These are phyloP conservation scores for Cepaea nemoralis DNA, from an alignment of 1,140 invertebrate species.

Conservation along the genomic window DNA sequence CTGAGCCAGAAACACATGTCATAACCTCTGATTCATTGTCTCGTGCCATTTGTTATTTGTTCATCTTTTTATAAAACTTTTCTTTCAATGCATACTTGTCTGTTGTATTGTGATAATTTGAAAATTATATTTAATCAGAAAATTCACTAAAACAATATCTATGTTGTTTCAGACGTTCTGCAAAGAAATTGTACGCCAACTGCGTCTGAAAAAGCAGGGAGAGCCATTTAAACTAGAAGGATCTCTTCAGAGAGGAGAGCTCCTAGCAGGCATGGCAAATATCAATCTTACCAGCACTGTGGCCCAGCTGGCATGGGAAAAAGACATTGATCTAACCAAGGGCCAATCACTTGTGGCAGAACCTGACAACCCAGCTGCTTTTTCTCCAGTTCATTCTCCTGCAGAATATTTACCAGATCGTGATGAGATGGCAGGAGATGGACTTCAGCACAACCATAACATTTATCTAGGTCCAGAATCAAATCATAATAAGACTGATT, in stretches of 20 bases:
- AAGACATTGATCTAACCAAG: slow-evolving; percentile 65
- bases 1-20: no score
- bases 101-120: no score
- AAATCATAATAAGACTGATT: neutral
- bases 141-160: no score
- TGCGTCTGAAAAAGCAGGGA: slow-evolving; percentile 52
- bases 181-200: slow-evolving; percentile 58
- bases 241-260: neutral
- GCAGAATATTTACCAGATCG: neutral
- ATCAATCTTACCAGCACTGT: slow-evolving; percentile 52
- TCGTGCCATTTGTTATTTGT: no score
- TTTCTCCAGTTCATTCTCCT: neutral
- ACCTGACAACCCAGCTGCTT: slow-evolving; percentile 35
- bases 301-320: slow-evolving; percentile 68
- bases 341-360: slow-evolving; percentile 55
- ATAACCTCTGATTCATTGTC: no score
- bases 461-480: neutral
- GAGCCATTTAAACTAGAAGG: slow-evolving; percentile 45
- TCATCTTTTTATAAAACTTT: no score
- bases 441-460: neutral
- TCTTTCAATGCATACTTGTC: no score
- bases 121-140: no score
- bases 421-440: neutral
- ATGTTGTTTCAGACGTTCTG: slow-evolving; percentile 58
- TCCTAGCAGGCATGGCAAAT: slow-evolving; percentile 29